Evolutionary conservation across 2,797 vertebrate species (phyloP).

Genomic region (Mormyrus hasselquistii): DNA sequence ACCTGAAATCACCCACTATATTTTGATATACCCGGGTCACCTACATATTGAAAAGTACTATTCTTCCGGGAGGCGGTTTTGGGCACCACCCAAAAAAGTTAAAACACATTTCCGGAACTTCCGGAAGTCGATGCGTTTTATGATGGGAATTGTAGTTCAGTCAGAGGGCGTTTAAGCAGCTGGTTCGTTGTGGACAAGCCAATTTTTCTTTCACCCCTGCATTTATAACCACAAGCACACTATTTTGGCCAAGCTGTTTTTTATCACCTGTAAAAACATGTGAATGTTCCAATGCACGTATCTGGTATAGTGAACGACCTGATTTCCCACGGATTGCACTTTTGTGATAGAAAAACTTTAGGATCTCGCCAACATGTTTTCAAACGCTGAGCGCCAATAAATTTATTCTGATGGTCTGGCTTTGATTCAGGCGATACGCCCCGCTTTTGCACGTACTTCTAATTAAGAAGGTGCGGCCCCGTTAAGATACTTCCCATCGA

Average conservation of each 20-base stretch:
- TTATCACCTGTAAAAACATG: background rate
- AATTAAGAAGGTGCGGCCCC: background rate
- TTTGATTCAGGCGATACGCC: background rate
- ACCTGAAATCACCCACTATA: constrained; percentile 17
- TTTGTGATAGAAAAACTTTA: background rate
- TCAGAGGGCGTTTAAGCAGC: background rate
- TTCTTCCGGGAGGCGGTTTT: constrained; percentile 35
- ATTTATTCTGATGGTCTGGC: background rate
- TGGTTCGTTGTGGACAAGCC: background rate
- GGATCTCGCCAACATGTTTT: background rate
- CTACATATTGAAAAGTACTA: constrained; percentile 9
- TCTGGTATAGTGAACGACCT: background rate
- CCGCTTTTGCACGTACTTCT: background rate
- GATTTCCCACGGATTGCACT: background rate
- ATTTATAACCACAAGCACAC: background rate
- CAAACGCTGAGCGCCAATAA: background rate
- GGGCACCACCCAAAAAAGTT: constrained; percentile 29
- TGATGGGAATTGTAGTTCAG: constrained; percentile 19
- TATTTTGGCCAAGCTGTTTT: background rate
- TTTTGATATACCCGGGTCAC: background rate
- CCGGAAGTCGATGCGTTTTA: background rate
- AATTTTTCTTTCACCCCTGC: background rate
- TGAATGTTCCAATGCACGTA: background rate
- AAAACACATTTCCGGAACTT: background rate
- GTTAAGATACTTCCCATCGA: constrained; percentile 28